Percentiles rank a stretch among this genome's conserved stretches.
Evolutionary conservation across 2,113 vertebrate species (phyloP).

Genomic region (Pseudopipra pipra): DNA sequence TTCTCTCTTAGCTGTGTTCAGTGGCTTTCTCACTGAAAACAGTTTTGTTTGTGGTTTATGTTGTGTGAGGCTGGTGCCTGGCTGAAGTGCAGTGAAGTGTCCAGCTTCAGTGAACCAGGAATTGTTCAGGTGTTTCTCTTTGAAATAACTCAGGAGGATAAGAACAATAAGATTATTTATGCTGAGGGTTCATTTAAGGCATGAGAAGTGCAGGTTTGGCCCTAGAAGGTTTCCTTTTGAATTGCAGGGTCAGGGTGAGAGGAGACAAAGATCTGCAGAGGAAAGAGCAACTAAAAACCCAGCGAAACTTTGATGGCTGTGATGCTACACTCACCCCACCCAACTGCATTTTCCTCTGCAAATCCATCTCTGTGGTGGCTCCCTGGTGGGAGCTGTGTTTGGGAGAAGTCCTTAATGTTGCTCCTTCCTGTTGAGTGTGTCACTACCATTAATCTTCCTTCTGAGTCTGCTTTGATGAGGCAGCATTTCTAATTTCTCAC

Average conservation of each 20-base stretch:
- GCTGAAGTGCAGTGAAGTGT: background rate
- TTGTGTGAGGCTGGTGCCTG: background rate
- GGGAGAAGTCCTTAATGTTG: background rate
- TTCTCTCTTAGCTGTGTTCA: background rate
- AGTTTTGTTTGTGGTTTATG: background rate
- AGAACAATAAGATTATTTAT: background rate
- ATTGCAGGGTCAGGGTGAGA: background rate
- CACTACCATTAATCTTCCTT: conserved; percentile 1
- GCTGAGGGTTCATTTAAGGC: background rate
- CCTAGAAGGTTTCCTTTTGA: background rate
- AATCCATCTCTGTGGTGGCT: background rate
- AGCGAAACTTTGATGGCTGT: background rate
- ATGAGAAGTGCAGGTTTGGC: background rate
- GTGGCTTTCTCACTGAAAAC: background rate
- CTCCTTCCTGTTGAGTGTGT: background rate
- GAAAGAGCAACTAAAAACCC: background rate
- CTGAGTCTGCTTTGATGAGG: conserved; percentile 19
- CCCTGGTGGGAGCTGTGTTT: background rate
- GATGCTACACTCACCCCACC: background rate
- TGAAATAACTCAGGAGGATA: background rate
- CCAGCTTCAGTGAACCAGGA: background rate
- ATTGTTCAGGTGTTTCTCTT: background rate
- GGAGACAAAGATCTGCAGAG: background rate
- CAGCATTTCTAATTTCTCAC: conserved; percentile 28
- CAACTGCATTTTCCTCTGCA: background rate